Conservation (phyloP, 2,113 vertebrate genomes). For the Lepus europaeus region DNA sequence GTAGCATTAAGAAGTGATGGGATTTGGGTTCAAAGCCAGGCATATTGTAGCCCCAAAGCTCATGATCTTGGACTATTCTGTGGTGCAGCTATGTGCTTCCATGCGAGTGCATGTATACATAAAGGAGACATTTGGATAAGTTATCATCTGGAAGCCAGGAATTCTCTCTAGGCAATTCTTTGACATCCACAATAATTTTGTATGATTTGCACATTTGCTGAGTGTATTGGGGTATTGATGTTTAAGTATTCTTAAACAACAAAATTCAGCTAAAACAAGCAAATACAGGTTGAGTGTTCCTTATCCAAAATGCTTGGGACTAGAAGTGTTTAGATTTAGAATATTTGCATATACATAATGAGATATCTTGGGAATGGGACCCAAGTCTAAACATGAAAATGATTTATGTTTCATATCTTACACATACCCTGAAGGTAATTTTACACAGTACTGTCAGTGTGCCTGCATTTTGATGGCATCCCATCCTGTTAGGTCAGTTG, state of each 20-base stretch:
- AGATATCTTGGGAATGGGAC: neutral
- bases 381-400: neutral
- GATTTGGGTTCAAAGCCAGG: neutral
- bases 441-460: neutral
- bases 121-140: conserved; percentile 13
- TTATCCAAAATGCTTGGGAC: neutral
- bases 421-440: too few species aligned
- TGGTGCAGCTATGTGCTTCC: neutral
- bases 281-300: neutral
- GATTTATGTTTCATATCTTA: too few species aligned
- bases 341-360: neutral
- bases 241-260: conserved; percentile 27
- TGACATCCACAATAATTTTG: neutral
- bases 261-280: neutral
- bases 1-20: neutral
- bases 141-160: conserved; percentile 2
- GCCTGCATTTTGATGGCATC: neutral
- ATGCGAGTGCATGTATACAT: neutral
- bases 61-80: neutral
- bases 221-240: neutral
- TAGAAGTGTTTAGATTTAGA: too few species aligned
- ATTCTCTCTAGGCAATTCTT: conserved; percentile 1
- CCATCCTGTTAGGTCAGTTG: neutral
- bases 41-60: neutral
- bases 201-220: conserved; percentile 5